These are phyloP conservation scores for Enteromius afrohamiltoni DNA, from an alignment of 2,797 vertebrate genomes.

Conservation along the genomic window DNA sequence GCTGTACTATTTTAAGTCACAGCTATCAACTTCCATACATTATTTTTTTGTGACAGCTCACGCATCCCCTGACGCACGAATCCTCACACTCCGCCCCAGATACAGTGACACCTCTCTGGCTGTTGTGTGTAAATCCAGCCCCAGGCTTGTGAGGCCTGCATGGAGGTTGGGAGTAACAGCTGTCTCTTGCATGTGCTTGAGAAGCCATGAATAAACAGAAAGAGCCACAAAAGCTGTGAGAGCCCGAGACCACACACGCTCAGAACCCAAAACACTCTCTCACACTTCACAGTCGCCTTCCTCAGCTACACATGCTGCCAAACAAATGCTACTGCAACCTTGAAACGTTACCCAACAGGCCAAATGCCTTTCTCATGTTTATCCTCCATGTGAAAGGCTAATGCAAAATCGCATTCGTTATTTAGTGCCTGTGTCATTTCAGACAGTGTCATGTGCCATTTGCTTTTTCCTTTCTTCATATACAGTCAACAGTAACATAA, in stretches of 20 bases:
- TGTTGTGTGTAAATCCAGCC: conserved; percentile 49
- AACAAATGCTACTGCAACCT: conserved; percentile 62
- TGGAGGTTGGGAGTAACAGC: conserved; percentile 55
- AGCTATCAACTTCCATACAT: background rate
- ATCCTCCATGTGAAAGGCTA: conserved; percentile 29
- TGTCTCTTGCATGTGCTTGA: conserved; percentile 62
- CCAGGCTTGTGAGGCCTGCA: conserved; percentile 49
- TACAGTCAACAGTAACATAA: background rate
- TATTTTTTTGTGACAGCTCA: background rate
- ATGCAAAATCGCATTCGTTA: background rate
- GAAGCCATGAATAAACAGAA: conserved; percentile 61
- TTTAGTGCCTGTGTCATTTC: conserved; percentile 15
- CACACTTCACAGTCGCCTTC: conserved; percentile 49
- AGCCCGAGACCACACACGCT: conserved; percentile 60
- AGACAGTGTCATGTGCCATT: background rate
- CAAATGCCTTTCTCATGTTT: conserved; percentile 34
- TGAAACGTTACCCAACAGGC: conserved; percentile 48
- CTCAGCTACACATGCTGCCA: conserved; percentile 39
- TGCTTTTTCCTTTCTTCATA: background rate
- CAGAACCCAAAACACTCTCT: conserved; percentile 29
- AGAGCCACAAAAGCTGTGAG: conserved; percentile 56
- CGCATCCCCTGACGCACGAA: background rate
- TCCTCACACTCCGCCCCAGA: background rate
- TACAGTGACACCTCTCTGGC: conserved; percentile 14
- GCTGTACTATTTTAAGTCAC: background rate